Base-by-base conservation (phyloP, 2,797 vertebrate genomes). In the Spinus olivaceus region DNA sequence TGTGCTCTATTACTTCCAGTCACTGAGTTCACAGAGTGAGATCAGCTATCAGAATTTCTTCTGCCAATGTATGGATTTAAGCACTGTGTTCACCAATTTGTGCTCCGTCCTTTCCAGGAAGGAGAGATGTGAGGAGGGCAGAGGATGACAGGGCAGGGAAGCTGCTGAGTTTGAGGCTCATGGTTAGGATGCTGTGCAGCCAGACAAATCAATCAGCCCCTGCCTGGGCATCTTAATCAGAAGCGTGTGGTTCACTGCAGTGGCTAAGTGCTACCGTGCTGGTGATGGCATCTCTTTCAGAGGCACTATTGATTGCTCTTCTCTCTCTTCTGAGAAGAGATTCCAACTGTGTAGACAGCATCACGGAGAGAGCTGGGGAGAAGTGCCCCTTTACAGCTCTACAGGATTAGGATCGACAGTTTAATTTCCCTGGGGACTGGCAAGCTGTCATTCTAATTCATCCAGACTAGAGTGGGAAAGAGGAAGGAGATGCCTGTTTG, bases 281-380 rank as follows among this genome's bases (percentile, higher is more conserved):
- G 97, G 95, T 95, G 91, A 86, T 92, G 95, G 95, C 94, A 91
- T 97, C 96, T 90, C 96, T 95, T 95, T 97, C 92, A 97, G 92
- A 97, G 90, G 90, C 8, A 14, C 90, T 97, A 96, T 98, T 97
- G 97, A 97, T 98, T 97, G 94, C 86, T 95, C 83, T 83, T 95
- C 96, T 88, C 65, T 92, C 63, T 95, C 84, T 96, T 96, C 83
- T 83, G 86, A 93, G 94, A 95, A 96, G 94, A 96, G 50, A 95
- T 97, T 98, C 94, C 19, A 85, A 15, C 95, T 94, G 92, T 80
- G 95, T 90, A 92, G 97, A 91, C 39, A 57, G 93, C 92, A 89
- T 95, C 92, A 81, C 25, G 24, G 86, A 95, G 92, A 94, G 89
- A 85, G 83, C 91, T 96, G 94, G 85, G 91, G 63, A 93, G 93